Base-by-base conservation (phyloP, 2,888 invertebrate genomes). In the Loripinus fragilis region DNA sequence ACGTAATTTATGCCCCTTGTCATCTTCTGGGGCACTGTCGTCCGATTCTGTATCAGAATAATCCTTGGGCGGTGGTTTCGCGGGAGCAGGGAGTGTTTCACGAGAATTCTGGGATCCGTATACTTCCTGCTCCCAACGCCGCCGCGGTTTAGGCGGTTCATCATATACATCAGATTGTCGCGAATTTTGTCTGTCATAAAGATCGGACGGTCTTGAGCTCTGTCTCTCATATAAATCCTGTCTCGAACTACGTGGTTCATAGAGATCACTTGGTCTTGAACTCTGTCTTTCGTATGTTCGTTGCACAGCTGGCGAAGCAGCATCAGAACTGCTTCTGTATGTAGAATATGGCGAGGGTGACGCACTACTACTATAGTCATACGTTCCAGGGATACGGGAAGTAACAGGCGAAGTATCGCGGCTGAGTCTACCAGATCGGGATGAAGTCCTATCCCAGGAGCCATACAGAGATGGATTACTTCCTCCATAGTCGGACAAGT, bases 401-500 rank as follows among this genome's bases (percentile, higher is more conserved):
- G 86, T 88, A 2, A 89, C 88, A 0, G 91, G 91, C 1, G 91
- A 91, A 8, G 87, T 88, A 74, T 91, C 91, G 1, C 91, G 80
- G 71, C 90, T 91, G 10, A 83, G 86, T 10, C 74, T 84, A n/a
- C 90, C 90, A 64, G 89, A 90, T 64, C 88, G 85, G 41, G 88
- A 85, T 10, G 90, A 91, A 38, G 86, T 83, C 60, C 90, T 81
- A 76, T 91, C 91, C 87, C 87, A 91, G 7, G 90, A 90, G 60
- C 86, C 86, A 77, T 89, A 90, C 12, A 89, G 83, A 15, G 90
- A 89, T 28, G 87, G 85, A 45, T 80, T 86, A 76, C 91, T 89
- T 0, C 90, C 90, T 23, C 91, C 91, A 78, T 89, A 91, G 83
- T 91, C 91, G 8, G 91, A 91, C 80, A 91, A 83, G 83, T 91